These are phyloP conservation scores for Triplophysa bombifrons DNA, from an alignment of 2,797 vertebrate species.

Conservation along the genomic window DNA sequence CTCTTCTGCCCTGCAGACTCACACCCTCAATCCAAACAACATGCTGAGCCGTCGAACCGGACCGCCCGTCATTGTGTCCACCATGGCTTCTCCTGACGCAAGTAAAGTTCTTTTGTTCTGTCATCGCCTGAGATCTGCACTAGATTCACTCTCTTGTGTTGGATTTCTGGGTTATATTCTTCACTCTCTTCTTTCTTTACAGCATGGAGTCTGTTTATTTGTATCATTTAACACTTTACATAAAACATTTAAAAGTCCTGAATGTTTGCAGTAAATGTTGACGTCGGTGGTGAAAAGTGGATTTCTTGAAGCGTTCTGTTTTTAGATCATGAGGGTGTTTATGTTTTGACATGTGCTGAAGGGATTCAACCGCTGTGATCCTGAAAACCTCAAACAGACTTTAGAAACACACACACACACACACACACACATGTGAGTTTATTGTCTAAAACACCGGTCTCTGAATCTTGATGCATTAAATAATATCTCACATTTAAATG, in stretches of 20 bases:
- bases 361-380: slow-evolving; percentile 54
- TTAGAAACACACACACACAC: not conserved
- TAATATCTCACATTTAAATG: no score
- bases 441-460: no score
- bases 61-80: slow-evolving; percentile 94
- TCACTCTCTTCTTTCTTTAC: not conserved
- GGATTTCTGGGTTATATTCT: not conserved
- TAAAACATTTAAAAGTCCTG: slow-evolving; percentile 2
- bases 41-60: slow-evolving; percentile 90
- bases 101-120: slow-evolving; percentile 79
- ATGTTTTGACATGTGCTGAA: slow-evolving; percentile 65
- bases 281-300: slow-evolving; percentile 68
- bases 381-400: slow-evolving; percentile 52
- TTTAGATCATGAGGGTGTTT: slow-evolving; percentile 69
- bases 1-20: slow-evolving; percentile 69
- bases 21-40: slow-evolving; percentile 77
- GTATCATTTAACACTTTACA: slow-evolving; percentile 43
- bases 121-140: not conserved
- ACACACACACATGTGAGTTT: no score
- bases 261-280: slow-evolving; percentile 34
- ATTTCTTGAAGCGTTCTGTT: slow-evolving; percentile 64
- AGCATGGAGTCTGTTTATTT: slow-evolving; percentile 4
- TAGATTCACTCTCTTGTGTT: slow-evolving; percentile 2
- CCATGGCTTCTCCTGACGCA: slow-evolving; percentile 90
- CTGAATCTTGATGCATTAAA: no score